phyloP scores from a whole-genome alignment of 2,797 vertebrate species.

The Coccyzus lansbergi region DNA sequence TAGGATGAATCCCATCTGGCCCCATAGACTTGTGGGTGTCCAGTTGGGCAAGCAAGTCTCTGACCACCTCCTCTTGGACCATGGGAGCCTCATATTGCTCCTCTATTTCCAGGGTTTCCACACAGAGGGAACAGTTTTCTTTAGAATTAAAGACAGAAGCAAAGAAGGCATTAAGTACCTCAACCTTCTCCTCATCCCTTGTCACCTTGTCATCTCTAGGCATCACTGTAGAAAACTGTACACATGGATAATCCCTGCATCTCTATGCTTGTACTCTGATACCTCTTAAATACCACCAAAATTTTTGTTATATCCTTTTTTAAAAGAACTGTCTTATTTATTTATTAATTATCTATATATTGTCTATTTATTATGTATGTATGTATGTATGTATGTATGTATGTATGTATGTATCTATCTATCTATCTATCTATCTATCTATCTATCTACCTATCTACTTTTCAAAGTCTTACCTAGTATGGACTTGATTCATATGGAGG shows the following conservation, averaged over 20 bases:
- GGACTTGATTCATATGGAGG: neutral
- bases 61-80: too few species aligned
- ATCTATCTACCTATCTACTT: neutral
- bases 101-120: too few species aligned
- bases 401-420: neutral
- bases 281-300: neutral
- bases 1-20: too few species aligned
- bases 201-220: too few species aligned
- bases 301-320: neutral
- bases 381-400: too few species aligned
- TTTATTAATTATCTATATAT: neutral
- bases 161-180: too few species aligned
- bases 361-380: neutral
- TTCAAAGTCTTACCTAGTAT: neutral
- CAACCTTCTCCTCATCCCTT: too few species aligned
- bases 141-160: too few species aligned
- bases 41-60: too few species aligned
- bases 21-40: too few species aligned
- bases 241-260: neutral
- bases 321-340: neutral
- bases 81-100: too few species aligned
- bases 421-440: neutral
- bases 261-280: neutral
- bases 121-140: too few species aligned
- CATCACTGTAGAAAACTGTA: neutral